Evolutionary conservation across 2,797 vertebrate genomes (phyloP).

Genomic region (Artibeus jamaicensis): DNA sequence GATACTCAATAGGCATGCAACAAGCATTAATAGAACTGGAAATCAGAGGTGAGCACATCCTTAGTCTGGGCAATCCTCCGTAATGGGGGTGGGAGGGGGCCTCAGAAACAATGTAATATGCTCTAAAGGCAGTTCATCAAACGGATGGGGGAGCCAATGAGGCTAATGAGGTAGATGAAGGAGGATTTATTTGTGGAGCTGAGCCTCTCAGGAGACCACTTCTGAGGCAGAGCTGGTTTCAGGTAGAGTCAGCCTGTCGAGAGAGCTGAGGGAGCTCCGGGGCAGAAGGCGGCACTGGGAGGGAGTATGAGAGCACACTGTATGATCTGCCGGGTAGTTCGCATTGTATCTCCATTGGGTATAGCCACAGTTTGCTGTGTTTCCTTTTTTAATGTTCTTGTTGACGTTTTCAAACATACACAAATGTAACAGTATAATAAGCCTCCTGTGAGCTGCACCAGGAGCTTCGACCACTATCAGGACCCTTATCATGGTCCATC

Average conservation of each 20-base stretch:
- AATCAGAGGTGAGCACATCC: background rate
- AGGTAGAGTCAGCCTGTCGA: background rate
- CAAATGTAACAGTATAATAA: background rate
- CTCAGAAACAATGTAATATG: background rate
- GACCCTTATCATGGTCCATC: background rate
- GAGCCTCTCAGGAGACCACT: background rate
- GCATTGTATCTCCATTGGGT: background rate
- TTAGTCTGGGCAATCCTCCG: background rate
- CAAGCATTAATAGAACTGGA: background rate
- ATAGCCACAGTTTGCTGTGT: background rate
- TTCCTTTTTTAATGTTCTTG: background rate
- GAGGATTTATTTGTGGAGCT: background rate
- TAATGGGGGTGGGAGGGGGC: background rate
- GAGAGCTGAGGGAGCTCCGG: background rate
- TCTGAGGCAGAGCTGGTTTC: background rate
- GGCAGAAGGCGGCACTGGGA: background rate
- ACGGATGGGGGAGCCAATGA: background rate
- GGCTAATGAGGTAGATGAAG: background rate
- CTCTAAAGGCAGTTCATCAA: background rate
- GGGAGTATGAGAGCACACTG: background rate
- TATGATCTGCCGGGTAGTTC: background rate
- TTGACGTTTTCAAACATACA: conserved; percentile 8
- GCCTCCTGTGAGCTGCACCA: background rate
- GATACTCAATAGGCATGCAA: background rate
- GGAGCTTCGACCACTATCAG: background rate